Evolutionary conservation across 2,797 vertebrate species (phyloP).

Genomic region (Alca torda): DNA sequence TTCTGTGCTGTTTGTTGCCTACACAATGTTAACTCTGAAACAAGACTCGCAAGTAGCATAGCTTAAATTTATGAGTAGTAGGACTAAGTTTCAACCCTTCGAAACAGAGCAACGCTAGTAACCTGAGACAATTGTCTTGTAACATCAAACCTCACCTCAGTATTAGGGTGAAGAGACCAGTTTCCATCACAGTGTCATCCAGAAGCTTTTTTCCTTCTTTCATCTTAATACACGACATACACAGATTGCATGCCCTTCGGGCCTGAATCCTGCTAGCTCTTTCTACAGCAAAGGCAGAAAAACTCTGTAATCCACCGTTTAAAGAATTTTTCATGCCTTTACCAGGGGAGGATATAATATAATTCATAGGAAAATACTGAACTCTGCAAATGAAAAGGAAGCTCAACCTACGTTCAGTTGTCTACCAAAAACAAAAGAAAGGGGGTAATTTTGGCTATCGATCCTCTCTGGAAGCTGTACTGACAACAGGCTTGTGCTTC

Average conservation of each 20-base stretch:
- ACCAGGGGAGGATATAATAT: neutral
- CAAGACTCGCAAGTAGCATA: neutral
- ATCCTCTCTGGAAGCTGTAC: neutral
- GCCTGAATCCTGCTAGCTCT: neutral
- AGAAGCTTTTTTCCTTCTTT: neutral
- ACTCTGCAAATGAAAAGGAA: neutral
- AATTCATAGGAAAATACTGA: neutral
- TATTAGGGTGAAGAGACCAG: neutral
- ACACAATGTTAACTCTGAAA: neutral
- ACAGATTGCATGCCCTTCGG: neutral
- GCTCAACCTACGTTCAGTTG: neutral
- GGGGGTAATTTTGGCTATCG: neutral
- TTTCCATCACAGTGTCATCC: neutral
- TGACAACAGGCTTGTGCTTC: neutral
- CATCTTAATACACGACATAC: neutral
- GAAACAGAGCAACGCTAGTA: neutral
- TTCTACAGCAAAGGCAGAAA: neutral
- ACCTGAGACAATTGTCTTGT: neutral
- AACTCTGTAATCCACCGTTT: neutral
- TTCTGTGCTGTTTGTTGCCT: neutral
- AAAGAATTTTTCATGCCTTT: neutral
- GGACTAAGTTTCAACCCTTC: neutral
- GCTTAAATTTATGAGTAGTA: neutral
- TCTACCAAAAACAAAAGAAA: neutral
- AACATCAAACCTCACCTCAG: neutral